These are phyloP conservation scores for Ellobium chinense DNA, from an alignment of 2,888 invertebrate genomes.

Conservation along the genomic window DNA sequence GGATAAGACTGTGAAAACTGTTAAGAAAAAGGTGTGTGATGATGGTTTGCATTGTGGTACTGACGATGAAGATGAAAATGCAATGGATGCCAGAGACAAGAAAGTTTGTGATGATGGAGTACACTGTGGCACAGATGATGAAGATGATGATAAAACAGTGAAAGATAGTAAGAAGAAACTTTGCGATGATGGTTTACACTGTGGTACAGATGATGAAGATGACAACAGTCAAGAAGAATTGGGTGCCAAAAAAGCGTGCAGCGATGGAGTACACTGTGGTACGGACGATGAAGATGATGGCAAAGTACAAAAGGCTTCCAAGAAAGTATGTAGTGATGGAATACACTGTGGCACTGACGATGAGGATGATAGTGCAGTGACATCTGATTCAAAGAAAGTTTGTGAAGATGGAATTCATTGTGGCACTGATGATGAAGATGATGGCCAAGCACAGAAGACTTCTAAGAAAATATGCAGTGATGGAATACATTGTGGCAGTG, in stretches of 20 bases:
- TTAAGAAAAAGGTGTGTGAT: not conserved
- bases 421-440: conserved; percentile 55
- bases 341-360: conserved; percentile 60
- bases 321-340: conserved; percentile 54
- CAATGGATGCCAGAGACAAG: conserved; percentile 30
- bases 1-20: not conserved
- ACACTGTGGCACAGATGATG: conserved; percentile 54
- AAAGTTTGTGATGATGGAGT: conserved; percentile 52
- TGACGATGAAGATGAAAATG: conserved; percentile 48
- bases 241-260: conserved; percentile 43
- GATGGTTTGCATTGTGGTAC: conserved; percentile 54
- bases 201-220: conserved; percentile 53
- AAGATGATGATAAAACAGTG: conserved; percentile 17
- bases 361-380: conserved; percentile 45
- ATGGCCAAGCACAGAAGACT: not conserved
- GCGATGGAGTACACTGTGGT: conserved; percentile 58
- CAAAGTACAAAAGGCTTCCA: conserved; percentile 30
- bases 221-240: conserved; percentile 45
- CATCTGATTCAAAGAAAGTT: conserved; percentile 41
- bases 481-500: conserved; percentile 56
- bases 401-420: conserved; percentile 60
- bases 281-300: conserved; percentile 48
- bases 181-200: conserved; percentile 54
- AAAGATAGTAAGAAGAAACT: conserved; percentile 18
- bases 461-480: conserved; percentile 52